Base-by-base conservation (phyloP, 1,140 invertebrate genomes). In the Potamilus streckersoni region DNA sequence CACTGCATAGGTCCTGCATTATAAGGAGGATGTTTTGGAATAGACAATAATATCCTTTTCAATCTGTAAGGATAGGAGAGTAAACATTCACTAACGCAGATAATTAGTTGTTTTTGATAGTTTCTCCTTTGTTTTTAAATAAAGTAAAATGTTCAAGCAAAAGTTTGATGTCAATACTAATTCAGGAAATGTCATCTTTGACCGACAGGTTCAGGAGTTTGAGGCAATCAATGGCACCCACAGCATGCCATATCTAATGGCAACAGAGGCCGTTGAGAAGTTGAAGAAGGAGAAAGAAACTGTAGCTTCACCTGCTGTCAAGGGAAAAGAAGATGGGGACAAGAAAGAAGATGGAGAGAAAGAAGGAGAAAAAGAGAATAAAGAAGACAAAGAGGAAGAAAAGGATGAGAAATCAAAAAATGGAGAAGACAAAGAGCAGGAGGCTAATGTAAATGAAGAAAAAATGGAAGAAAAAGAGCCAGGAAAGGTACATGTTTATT, bases 211-310 rank as follows among this genome's bases (percentile, higher is more conserved):
- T 55, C 96, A 98, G 90, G 98, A 99, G 85, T 99, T 99, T 89
- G 98, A 99, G 89, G 94, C 95, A 82, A 98, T 99, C 71, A 99
- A 99, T 89, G 98, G 98, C 0, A 96, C 96, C 80, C 97, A 98
- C 88, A 98, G 97, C 79, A 98, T 99, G 95, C 97, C 98, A 8
- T 86, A 90, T 74, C 61, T 89, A 20, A 79, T 96, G 80, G 94
- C 97, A 27, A 93, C 94, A 11, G 95, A 95, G 82, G 94, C 94
- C 0, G 76, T 86, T 12, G 86, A 89, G 55, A 88, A 86, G 58
- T 66, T 85, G 31, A 89, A 90, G 74, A 86, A 86, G 38, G 86
- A 85, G 67, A 83, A 83, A 69, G 79, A 87, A 0, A 91, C 94
- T 0, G 94, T 93, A 84, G 94, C 95, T 0, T 89, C 88, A 76